Base-by-base conservation (phyloP, 2,113 vertebrate species). In the Corythornis vintsioides region DNA sequence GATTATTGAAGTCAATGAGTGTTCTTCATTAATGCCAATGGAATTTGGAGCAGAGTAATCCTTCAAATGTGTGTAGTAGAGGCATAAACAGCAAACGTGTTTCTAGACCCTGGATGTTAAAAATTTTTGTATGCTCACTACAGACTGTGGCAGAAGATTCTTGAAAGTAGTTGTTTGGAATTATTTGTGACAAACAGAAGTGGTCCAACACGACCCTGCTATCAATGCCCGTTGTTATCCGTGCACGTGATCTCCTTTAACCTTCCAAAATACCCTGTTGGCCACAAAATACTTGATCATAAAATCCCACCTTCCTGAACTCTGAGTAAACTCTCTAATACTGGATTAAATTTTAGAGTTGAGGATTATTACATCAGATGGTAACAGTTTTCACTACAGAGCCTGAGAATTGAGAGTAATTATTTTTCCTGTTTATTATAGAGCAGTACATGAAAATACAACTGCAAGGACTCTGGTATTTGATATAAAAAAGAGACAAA, bases 1-100 rank as follows among this genome's bases (percentile, higher is more conserved):
- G 67, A 90, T 87, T 93, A 92, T 83, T 96, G 75, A 93, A 94
- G 82, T 95, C 89, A 96, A 88, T 80, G 64, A 89, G 60, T 13
- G 11, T 71, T 89, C 89, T 77, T 90, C 89, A 91, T 91, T 96
- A 94, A 77, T n/a, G 35, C 29, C 81, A 83, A 66, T 42, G 60
- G 81, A 83, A 93, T 87, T 86, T 95, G 75, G 56, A 95, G 85
- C 57, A 94, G 90, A 92, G 64, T 91, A 53, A 94, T 94, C 90
- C 83, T 15, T 83, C 81, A 88, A 92, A 92, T 43, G 79, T 4
- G 1, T 13, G 26, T 29, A 33, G 13, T 16, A 81, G 52, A 38
- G 11, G 3, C 9, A 40, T 40, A 73, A 76, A 38, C 60, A 60
- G 8, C 15, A 77, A 64, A 5, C 9, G 18, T 45, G 4, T 7